These are phyloP conservation scores for Chrysomallon squamiferum DNA, from an alignment of 1,140 invertebrate species.

Conservation along the genomic window DNA sequence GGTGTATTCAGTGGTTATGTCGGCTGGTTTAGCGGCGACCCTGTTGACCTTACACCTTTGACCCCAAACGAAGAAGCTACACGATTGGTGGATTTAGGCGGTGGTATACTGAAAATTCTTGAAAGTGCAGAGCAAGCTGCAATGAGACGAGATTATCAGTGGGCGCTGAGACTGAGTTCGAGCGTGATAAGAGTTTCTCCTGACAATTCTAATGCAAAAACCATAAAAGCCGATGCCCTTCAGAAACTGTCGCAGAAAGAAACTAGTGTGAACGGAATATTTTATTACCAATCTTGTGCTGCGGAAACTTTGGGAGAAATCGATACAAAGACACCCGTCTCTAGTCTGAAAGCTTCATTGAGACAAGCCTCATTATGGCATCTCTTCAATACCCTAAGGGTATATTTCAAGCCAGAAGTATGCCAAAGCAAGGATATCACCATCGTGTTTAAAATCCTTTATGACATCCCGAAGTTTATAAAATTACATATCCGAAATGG, in stretches of 20 bases:
- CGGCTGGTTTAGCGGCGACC: slow-evolving; percentile 53
- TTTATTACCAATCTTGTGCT: slow-evolving; percentile 45
- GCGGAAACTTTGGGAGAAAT: slow-evolving; percentile 35
- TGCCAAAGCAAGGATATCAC: slow-evolving; percentile 25
- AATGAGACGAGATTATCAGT: slow-evolving; percentile 40
- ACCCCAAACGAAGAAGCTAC: slow-evolving; percentile 31
- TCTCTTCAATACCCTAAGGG: slow-evolving; percentile 25
- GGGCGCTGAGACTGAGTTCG: slow-evolving; percentile 44
- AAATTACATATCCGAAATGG: too few relatives aligned
- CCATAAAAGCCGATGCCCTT: slow-evolving; percentile 34
- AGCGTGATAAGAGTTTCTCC: slow-evolving; percentile 22
- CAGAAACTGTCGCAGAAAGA: slow-evolving; percentile 33
- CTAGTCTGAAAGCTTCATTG: slow-evolving; percentile 15
- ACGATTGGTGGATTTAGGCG: slow-evolving; percentile 36
- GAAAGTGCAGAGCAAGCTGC: slow-evolving; percentile 30
- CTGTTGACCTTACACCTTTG: slow-evolving; percentile 42
- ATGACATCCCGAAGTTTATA: not conserved
- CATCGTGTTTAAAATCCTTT: slow-evolving; percentile 30
- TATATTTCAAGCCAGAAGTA: slow-evolving; percentile 38
- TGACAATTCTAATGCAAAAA: slow-evolving; percentile 29
- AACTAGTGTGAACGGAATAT: slow-evolving; percentile 43
- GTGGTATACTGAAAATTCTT: slow-evolving; percentile 28
- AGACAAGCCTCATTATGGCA: slow-evolving; percentile 22
- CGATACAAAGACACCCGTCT: slow-evolving; percentile 3
- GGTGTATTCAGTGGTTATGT: slow-evolving; percentile 42